Evolutionary conservation across 2,113 vertebrate species (phyloP).

Genomic region (Hyla sarda): DNA sequence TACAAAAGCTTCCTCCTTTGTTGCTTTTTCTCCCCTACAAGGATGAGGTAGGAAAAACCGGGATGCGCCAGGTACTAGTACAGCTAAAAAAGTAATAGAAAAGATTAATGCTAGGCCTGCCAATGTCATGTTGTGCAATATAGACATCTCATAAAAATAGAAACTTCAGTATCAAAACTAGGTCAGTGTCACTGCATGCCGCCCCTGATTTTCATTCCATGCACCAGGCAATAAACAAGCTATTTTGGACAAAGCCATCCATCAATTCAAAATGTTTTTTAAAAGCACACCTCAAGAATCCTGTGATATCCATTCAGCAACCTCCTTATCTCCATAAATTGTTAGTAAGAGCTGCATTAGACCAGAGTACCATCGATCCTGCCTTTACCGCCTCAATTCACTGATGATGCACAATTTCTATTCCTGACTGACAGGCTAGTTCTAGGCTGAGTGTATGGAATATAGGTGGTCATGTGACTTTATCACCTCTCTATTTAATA

Average conservation of each 20-base stretch:
- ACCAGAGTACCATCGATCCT: constrained; percentile 7
- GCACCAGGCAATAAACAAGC: neutral
- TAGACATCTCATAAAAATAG: constrained; percentile 50
- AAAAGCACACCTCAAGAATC: constrained; percentile 6
- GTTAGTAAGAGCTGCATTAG: constrained; percentile 10
- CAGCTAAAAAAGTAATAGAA: neutral
- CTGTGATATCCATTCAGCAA: neutral
- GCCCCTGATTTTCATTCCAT: neutral
- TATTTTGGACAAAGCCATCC: neutral
- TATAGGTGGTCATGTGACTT: constrained; percentile 3
- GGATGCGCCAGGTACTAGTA: no score
- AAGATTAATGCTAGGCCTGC: neutral
- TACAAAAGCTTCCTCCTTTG: no score
- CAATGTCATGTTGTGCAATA: constrained; percentile 22
- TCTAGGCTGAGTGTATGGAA: neutral
- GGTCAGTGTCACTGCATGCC: neutral
- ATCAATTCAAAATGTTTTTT: constrained; percentile 13
- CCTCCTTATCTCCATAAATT: constrained; percentile 52
- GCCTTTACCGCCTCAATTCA: neutral
- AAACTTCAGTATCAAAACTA: constrained; percentile 7
- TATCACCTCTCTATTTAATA: constrained; percentile 13
- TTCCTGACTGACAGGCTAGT: constrained; percentile 15
- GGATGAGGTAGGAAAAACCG: no score
- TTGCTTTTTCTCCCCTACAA: no score
- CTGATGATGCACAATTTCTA: neutral